Base-by-base conservation (phyloP, 1,140 invertebrate species). In the Andrena cerasifolii region DNA sequence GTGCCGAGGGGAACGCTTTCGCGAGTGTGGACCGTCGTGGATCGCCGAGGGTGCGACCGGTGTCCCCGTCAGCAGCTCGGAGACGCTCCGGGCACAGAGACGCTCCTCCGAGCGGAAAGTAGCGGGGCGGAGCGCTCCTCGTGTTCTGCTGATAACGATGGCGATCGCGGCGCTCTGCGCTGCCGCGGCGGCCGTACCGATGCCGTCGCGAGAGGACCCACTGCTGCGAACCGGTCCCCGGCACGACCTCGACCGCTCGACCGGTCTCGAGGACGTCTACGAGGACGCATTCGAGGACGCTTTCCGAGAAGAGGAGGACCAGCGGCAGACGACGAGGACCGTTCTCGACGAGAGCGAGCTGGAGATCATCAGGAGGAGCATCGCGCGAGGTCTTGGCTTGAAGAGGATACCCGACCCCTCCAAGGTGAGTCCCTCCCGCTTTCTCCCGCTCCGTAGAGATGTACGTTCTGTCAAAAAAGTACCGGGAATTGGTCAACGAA, bases 341-440 rank as follows among this genome's bases (percentile, higher is more conserved):
- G 14, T 62, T 7, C 66, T 86, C 43, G 68, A 71, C 65, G 77
- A 84, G 28, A 73, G 80, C 58, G 90, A 91, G 63, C 81, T 92
- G 33, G 88, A 90, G 68, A 86, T 85, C 73, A 91, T 93, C 80
- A 89, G 91, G 56, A 85, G 86, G 28, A 92, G 91, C 83, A 92
- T 93, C 74, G 82, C 92, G 66, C 80, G 92, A 79, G 90, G 89
- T 73, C 90, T 93, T 51, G 92, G 92, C 51, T 88, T 93, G 33
- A 80, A 88, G 49, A 90, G 89, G 84, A 90, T 93, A 86, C 93
- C 93, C 43, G 92, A 93, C 88, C 87, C 90, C 63, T 87, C 91
- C 45, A 77, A 68, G 67, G 75, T 77, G 75, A 70, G 75, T 70
- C n/a, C 36, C 68, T 10, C 28, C 24, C 3, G 10, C 40, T 21